These are phyloP conservation scores for Nebria brevicollis DNA, from an alignment of 2,888 invertebrate genomes.

Conservation along the genomic window DNA sequence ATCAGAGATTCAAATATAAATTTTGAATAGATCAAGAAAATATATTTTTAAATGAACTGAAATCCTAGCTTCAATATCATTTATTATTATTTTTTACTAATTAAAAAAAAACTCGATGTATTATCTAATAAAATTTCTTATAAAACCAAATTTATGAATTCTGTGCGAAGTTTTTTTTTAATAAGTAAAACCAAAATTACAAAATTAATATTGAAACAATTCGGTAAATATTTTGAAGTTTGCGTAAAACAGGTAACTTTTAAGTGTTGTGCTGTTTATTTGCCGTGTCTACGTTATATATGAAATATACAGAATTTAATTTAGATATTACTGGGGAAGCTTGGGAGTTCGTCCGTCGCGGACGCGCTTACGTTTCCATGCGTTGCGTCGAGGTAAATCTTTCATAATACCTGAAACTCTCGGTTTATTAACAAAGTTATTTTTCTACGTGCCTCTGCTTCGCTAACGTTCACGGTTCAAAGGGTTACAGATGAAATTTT, in stretches of 20 bases:
- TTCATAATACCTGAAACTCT: constrained; percentile 38
- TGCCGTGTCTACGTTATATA: constrained; percentile 19
- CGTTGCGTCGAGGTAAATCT: constrained; percentile 29
- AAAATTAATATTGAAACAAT: not conserved
- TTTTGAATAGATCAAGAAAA: too few species aligned
- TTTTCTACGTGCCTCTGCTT: constrained; percentile 35
- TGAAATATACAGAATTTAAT: constrained; percentile 43
- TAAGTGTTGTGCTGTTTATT: constrained; percentile 4
- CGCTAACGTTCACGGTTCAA: constrained; percentile 34
- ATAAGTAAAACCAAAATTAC: not conserved
- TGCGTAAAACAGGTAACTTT: not conserved
- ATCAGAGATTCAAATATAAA: too few species aligned
- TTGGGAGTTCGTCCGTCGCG: constrained; percentile 23
- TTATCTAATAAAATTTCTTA: too few species aligned
- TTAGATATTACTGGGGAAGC: constrained; percentile 34
- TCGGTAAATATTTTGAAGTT: not conserved
- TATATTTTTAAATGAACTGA: too few species aligned
- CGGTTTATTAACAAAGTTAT: constrained; percentile 44
- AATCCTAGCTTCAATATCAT: too few species aligned
- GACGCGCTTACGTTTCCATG: constrained; percentile 13
- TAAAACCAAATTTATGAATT: too few species aligned
- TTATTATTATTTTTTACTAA: too few species aligned
- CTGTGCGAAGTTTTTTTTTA: too few species aligned
- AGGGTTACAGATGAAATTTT: constrained; percentile 43
- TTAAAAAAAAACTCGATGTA: too few species aligned